Evolutionary conservation across 2,888 invertebrate species (phyloP), one percentile per base, ranked within the genome.

Genomic region (Sphinx pinastri): DNA sequence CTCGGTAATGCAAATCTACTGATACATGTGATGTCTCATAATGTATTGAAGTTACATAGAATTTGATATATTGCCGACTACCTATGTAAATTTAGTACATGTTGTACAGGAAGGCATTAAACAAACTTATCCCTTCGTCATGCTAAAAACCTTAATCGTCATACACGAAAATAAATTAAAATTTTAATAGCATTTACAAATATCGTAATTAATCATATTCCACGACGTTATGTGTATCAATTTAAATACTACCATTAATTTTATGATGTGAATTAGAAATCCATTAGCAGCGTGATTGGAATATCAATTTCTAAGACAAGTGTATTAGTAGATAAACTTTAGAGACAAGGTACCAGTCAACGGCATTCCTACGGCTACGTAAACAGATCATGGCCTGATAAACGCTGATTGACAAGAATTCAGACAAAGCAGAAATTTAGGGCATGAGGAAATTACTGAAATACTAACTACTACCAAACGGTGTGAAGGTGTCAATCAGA

Each of bases 191-290:
- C 63, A 19, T 13, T 63, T 49, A 63, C 63, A 49, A 63, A 63
- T 63, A 49, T 49, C 12, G 49, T 63, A 47, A 63, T 63, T 63
- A 19, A 49, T 63, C 47, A 19, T 49, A 63, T 16, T 63, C 19
- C 47, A 14, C 47, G 3, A 19, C 49, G 49, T 13, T 63, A 19
- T 55, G 12, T 55, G 47, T 63, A 49, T 19, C 63, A 63, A 63
- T 49, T 63, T 19, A 49, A 63, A 63, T 49, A 11, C 63, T 49
- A 63, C 7, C 63, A 19, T 63, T 63, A 25, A 49, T 63, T 63
- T 63, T 63, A 63, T 63, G 63, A 49, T 13, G 63, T 49, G 13
- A 63, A 49, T 63, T 19, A 60, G 60, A 63, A 63, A 63, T 49
- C 63, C 47, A 63, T 63, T 60, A 63, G 49, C 19, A 12, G 16